Base-by-base conservation (phyloP, 2,113 vertebrate species). In the Anguilla rostrata region DNA sequence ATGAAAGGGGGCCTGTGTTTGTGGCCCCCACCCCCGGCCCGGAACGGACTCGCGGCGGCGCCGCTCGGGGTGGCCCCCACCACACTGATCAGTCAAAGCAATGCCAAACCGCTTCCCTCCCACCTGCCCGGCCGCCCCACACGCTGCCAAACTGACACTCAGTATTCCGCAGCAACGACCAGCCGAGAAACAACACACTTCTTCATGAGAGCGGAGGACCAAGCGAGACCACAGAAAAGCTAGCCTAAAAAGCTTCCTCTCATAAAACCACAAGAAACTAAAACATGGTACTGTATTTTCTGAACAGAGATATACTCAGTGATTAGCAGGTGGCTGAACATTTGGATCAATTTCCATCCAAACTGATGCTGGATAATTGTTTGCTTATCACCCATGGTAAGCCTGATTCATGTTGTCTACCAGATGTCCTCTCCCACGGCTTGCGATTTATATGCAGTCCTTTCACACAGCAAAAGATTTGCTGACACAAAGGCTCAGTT, bases 1-100 rank as follows among this genome's bases (percentile, higher is more conserved):
- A 84, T 81, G 86, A 87, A 87, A 41, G 39, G 26, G 26, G 46
- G 29, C 34, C 75, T 18, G 39, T 87, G 86, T 87, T 84, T 84
- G 71, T 22, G 82, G 82, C 49, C 49, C 1, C 49, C 16, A 16
- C 39, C 81, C 71, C 71, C 2, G 16, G 34, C 84, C 46, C 34
- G 75, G 8, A 71, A 78, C 34, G 46, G 22, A 49, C 46, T 39
- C 39, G 49, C 34, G 22, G 49, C 39, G 49, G 78, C 53, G 46
- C 40, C 16, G 60, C 60, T 4, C 22, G 56, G 56, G 12, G 56
- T 60, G 56, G 56, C 56, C 56, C 56, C 56, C 18, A 14, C 56
- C 18, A 16, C 56, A 2, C 12, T 3, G 12, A 16, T 60, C 56
- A 34, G 53, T 26, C 84, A 39, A 3, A 7, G 63, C 63, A 9